Conservation (phyloP, 1,140 invertebrate genomes). For the Gryllus bimaculatus region DNA sequence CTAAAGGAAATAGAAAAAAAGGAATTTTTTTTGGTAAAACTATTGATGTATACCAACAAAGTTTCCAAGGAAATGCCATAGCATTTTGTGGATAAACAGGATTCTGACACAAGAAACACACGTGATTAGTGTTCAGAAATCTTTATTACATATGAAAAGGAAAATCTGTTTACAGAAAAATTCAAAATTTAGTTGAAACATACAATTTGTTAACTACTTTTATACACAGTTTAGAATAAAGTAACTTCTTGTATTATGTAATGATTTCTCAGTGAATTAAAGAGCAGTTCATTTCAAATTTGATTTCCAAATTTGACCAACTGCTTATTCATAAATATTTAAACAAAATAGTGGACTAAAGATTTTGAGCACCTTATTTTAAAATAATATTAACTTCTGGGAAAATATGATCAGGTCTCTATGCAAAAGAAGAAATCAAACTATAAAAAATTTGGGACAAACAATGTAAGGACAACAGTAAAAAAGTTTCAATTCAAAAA, state of each 20-base stretch:
- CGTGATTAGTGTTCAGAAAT: neutral
- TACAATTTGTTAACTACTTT: neutral
- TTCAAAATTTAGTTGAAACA: neutral
- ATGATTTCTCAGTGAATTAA: too few species aligned
- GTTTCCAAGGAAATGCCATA: too few species aligned
- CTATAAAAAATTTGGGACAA: neutral
- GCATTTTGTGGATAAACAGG: neutral
- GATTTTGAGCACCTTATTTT: too few species aligned
- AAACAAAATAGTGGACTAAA: too few species aligned
- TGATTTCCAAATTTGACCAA: neutral
- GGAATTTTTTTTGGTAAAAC: too few species aligned
- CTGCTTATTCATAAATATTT: neutral
- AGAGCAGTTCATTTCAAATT: neutral
- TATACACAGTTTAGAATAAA: too few species aligned
- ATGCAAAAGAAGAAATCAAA: neutral
- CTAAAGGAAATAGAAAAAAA: too few species aligned
- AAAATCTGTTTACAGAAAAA: neutral
- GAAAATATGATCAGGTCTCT: neutral
- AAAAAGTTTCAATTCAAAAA: neutral
- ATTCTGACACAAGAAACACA: neutral
- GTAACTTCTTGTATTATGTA: too few species aligned
- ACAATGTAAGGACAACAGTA: neutral
- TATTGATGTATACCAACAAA: too few species aligned
- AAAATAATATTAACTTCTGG: too few species aligned
- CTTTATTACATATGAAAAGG: neutral